Conservation (phyloP, 2,888 invertebrate species). For the Synanthedon andrenaeformis region DNA sequence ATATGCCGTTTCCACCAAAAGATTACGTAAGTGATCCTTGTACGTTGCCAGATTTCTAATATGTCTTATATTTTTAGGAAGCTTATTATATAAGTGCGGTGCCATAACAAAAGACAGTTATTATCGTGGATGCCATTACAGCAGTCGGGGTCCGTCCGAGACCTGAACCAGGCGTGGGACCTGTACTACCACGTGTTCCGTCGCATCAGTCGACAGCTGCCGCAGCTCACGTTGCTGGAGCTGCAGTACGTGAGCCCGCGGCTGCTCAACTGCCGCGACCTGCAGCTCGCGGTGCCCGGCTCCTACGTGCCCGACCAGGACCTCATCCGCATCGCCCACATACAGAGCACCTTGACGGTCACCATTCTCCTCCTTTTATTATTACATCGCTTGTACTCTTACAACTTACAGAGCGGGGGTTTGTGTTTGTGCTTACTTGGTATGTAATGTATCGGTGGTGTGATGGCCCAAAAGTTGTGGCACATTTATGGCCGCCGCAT, state of each 20-base stretch:
- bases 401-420: too few species aligned
- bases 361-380: background rate
- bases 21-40: too few species aligned
- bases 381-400: background rate
- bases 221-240: slow-evolving; percentile 89
- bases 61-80: too few species aligned
- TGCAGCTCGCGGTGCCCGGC: slow-evolving; percentile 97
- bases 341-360: slow-evolving; percentile 91
- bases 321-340: slow-evolving; percentile 88
- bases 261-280: slow-evolving; percentile 86
- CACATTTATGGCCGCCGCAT: too few species aligned
- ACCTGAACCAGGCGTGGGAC: slow-evolving; percentile 99
- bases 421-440: too few species aligned
- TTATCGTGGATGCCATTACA: slow-evolving; percentile 28
- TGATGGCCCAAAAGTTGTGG: too few species aligned
- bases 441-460: too few species aligned
- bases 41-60: too few species aligned
- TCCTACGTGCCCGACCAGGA: slow-evolving; percentile 95
- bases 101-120: background rate
- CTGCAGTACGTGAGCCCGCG: slow-evolving; percentile 97
- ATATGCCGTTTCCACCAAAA: too few species aligned
- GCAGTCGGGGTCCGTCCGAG: slow-evolving; percentile 86
- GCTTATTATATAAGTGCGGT: too few species aligned
- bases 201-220: slow-evolving; percentile 94
- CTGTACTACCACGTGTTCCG: slow-evolving; percentile 98